Evolutionary conservation across 2,113 vertebrate genomes (phyloP).

Genomic region (Vombatus ursinus): DNA sequence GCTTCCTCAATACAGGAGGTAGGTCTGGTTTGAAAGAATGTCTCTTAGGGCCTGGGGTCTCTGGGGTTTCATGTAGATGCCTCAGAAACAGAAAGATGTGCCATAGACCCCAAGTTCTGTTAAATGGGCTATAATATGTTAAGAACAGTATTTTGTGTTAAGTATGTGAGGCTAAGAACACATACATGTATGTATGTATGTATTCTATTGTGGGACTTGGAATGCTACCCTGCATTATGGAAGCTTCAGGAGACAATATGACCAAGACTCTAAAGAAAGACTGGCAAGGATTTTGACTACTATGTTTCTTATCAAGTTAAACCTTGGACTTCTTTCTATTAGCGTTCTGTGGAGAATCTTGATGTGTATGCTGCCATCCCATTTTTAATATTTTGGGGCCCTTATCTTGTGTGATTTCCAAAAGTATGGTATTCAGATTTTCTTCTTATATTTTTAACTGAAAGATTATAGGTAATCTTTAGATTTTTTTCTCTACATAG

Average conservation of each 20-base stretch:
- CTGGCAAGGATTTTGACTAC: constrained; percentile 35
- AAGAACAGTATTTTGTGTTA: background rate
- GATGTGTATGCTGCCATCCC: background rate
- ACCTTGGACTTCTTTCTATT: background rate
- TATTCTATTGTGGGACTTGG: background rate
- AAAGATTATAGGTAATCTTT: background rate
- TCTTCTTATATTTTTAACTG: background rate
- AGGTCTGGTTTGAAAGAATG: constrained; percentile 4
- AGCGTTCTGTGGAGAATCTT: background rate
- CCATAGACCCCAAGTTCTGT: constrained; percentile 26
- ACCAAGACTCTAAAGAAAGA: constrained; percentile 29
- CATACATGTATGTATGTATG: background rate
- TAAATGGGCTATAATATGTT: constrained; percentile 10
- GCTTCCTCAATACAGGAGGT: constrained; percentile 13
- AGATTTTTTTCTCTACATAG: background rate
- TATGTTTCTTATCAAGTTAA: background rate
- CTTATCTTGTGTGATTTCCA: background rate
- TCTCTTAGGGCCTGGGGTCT: background rate
- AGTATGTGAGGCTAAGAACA: background rate
- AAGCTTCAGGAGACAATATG: background rate
- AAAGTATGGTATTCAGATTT: background rate
- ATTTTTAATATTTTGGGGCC: background rate
- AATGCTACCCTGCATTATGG: constrained; percentile 22
- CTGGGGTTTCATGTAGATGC: constrained; percentile 1
- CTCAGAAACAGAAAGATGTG: constrained; percentile 4